Evolutionary conservation across 2,888 invertebrate species (phyloP).

Genomic region (Drosophila flavopinicola): DNA sequence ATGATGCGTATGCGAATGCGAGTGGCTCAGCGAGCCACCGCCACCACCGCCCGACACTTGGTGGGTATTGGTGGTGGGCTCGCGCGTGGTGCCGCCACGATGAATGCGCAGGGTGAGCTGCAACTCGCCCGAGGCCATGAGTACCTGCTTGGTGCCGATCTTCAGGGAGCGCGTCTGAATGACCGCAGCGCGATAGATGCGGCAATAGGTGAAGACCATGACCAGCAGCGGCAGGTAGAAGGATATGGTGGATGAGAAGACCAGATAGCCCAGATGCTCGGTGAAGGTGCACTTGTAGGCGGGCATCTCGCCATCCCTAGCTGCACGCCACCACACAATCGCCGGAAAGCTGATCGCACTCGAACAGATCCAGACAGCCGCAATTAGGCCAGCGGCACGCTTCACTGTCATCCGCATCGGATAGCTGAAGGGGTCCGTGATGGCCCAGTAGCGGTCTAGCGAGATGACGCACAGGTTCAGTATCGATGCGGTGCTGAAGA

Average conservation of each 20-base stretch:
- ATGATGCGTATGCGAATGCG: constrained; percentile 81
- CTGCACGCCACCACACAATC: constrained; percentile 97
- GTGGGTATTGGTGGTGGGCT: constrained; percentile 84
- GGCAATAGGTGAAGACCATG: constrained; percentile 99
- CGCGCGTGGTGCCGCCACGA: constrained; percentile 92
- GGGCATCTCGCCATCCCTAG: constrained; percentile 91
- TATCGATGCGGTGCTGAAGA: constrained; percentile 98
- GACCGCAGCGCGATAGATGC: constrained; percentile 97
- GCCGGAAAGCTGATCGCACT: constrained; percentile 99
- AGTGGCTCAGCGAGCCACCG: constrained; percentile 80
- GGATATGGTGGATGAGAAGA: constrained; percentile 98
- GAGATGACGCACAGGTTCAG: constrained; percentile 98
- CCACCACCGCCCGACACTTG: constrained; percentile 82
- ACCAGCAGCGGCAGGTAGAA: constrained; percentile 98
- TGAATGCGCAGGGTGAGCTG: constrained; percentile 96
- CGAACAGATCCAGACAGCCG: constrained; percentile 98
- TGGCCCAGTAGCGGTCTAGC: constrained; percentile 98
- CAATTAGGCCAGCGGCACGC: constrained; percentile 94
- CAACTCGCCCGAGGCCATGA: constrained; percentile 92
- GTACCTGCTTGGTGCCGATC: constrained; percentile 95
- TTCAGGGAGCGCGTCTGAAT: constrained; percentile 95
- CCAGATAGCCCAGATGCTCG: constrained; percentile 97
- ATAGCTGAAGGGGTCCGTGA: constrained; percentile 98
- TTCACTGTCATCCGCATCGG: constrained; percentile 96
- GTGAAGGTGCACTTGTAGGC: constrained; percentile 97